A percentile compares a stretch with the other conserved stretches of the same genome.
These are phyloP conservation scores for Xiphophorus maculatus DNA, from an alignment of 2,113 vertebrate species.

Conservation along the genomic window DNA sequence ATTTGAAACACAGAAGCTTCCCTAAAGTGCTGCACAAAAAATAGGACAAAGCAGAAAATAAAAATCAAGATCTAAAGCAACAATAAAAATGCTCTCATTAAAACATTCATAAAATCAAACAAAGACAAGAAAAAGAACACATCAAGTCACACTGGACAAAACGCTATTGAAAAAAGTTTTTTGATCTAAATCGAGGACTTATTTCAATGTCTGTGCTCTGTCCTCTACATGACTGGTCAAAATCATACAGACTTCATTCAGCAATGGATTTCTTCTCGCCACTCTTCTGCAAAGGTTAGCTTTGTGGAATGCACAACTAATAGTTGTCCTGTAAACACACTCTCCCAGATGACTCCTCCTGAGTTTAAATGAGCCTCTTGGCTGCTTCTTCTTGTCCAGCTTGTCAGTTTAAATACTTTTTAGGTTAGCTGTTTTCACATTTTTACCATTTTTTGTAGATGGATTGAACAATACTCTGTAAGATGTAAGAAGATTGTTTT, in stretches of 20 bases:
- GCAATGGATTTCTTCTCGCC: neutral
- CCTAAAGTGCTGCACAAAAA: too few relatives aligned
- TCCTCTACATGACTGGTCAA: neutral
- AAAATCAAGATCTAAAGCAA: too few relatives aligned
- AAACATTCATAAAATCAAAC: too few relatives aligned
- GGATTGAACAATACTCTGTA: neutral
- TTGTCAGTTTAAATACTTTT: neutral
- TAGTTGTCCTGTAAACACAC: neutral
- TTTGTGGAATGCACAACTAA: neutral
- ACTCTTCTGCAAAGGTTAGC: neutral
- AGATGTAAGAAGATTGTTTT: neutral
- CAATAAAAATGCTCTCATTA: too few relatives aligned
- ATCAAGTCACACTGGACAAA: too few relatives aligned
- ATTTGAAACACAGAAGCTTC: too few relatives aligned
- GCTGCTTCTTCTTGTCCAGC: neutral
- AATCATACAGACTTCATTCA: neutral
- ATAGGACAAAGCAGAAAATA: too few relatives aligned
- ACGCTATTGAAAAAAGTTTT: too few relatives aligned
- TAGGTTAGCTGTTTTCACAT: neutral
- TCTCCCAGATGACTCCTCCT: neutral
- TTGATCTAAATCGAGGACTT: too few relatives aligned
- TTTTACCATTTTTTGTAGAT: neutral
- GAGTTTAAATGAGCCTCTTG: neutral
- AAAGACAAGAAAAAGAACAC: too few relatives aligned
- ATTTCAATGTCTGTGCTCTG: neutral